Evolutionary conservation across 2,797 vertebrate genomes (phyloP).

Genomic region (Hippoglossus hippoglossus): DNA sequence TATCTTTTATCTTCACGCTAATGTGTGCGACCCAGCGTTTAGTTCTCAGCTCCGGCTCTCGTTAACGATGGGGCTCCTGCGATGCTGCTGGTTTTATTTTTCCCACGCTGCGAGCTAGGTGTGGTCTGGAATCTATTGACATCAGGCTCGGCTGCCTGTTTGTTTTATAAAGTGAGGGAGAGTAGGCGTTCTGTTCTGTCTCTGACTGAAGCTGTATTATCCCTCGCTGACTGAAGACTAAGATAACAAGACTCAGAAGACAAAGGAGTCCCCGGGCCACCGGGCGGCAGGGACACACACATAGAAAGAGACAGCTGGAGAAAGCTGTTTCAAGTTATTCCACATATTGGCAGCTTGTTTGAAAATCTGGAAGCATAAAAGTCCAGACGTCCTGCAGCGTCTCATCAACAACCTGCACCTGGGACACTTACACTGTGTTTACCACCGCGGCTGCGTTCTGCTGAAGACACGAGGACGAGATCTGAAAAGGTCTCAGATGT

Average conservation of each 20-base stretch:
- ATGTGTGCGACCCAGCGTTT: background rate
- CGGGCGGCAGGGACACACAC: background rate
- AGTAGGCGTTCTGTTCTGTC: background rate
- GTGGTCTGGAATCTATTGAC: constrained; percentile 8
- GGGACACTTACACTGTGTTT: constrained; percentile 17
- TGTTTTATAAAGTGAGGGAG: background rate
- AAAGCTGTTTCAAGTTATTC: too few relatives aligned
- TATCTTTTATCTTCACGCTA: constrained; percentile 30
- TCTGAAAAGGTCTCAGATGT: too few relatives aligned
- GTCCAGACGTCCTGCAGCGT: background rate
- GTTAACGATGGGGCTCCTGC: constrained; percentile 25
- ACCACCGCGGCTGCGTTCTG: background rate
- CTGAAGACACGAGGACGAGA: too few relatives aligned
- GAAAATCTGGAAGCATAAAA: too few relatives aligned
- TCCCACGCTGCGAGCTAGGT: background rate
- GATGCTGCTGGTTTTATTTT: background rate
- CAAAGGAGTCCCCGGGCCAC: background rate
- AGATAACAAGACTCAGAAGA: constrained; percentile 20
- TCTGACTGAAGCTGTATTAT: constrained; percentile 5
- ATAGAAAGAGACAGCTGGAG: background rate
- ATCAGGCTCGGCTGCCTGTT: constrained; percentile 6
- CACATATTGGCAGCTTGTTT: too few relatives aligned
- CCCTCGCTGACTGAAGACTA: constrained; percentile 9
- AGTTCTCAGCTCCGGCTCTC: constrained; percentile 18
- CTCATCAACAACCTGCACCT: constrained; percentile 24